Percentiles rank a stretch among this genome's conserved stretches.
phyloP scores from a whole-genome alignment of 2,888 invertebrate species.

The Andrena hattorfiana region DNA sequence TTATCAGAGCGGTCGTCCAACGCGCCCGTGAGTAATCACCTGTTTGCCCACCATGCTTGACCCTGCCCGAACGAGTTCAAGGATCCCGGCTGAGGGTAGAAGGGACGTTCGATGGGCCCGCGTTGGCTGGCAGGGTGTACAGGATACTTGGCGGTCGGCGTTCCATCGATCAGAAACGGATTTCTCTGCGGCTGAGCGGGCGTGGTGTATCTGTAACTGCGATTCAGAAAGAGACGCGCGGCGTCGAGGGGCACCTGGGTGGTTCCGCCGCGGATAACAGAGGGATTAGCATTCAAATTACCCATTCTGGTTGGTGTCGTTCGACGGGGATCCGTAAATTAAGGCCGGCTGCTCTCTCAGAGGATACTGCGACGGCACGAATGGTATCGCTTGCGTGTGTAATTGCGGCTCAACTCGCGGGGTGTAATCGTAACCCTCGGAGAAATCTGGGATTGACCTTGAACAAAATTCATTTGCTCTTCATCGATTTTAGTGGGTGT shows the following conservation, averaged over 20 bases:
- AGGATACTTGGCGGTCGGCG: conserved; percentile 49
- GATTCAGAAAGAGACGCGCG: not conserved
- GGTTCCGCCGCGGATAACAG: not conserved
- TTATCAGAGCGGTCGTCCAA: not conserved
- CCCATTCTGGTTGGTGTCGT: conserved; percentile 75
- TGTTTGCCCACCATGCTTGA: conserved; percentile 74
- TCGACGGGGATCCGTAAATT: conserved; percentile 76
- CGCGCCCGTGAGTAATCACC: conserved; percentile 66
- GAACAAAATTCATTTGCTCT: conserved; percentile 31
- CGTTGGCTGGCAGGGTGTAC: conserved; percentile 43
- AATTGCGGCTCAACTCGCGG: conserved; percentile 74
- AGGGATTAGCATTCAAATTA: conserved; percentile 61
- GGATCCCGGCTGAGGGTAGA: conserved; percentile 52
- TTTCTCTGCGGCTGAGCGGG: conserved; percentile 68
- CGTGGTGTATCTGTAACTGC: conserved; percentile 73
- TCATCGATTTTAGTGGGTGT: not conserved
- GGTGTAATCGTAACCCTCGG: conserved; percentile 80
- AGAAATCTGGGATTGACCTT: conserved; percentile 65
- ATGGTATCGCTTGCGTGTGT: conserved; percentile 74
- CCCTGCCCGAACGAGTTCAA: conserved; percentile 58
- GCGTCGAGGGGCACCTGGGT: not conserved
- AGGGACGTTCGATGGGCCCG: conserved; percentile 35
- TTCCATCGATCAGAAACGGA: conserved; percentile 64
- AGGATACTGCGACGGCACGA: conserved; percentile 67
- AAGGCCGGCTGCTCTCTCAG: conserved; percentile 69